Base-by-base conservation (phyloP, 2,113 vertebrate species). In the Neolamprologus kungweensis region DNA sequence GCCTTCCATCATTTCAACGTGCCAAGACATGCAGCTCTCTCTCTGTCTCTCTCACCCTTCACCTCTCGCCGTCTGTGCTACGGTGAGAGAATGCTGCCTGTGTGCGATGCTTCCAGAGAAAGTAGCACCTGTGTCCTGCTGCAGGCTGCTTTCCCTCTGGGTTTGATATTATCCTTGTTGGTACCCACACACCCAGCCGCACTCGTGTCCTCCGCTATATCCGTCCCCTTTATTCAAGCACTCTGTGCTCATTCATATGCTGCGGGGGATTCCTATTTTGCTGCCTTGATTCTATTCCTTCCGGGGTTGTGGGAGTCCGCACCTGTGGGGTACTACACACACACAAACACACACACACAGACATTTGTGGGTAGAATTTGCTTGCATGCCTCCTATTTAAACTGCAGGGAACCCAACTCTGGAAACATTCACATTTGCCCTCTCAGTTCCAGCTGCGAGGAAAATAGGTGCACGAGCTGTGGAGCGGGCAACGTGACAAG, bases 201-300 rank as follows among this genome's bases (percentile, higher is more conserved):
- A 81, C 23, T 75, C 78, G 51, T 4, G 23, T 80, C 50, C 85
- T 79, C 85, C 6, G 2, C 81, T 84, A 86, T 57, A 57, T 60
- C 65, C 65, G 2, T 82, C 54, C 85, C 63, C 33, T 80, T 88
- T 83, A 82, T 89, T 81, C 82, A 42, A 78, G 82, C 84, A 23
- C 63, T 63, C 71, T 78, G 9, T 51, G 63, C 93, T 95, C 91
- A 94, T 95, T 94, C 53, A 85, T 88, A 94, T 91, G 89, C 90
- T 82, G 63, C 81, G 7, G 60, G 86, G 50, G 88, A 90, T 75
- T 89, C 85, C 81, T 88, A 84, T 84, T 94, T 93, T 84, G 88
- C 91, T 87, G 88, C 86, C 82, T 89, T 54, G 83, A 87, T 92
- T 87, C 80, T 85, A 82, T 89, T 92, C 89, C 87, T 92, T 94